Percentiles rank a stretch among this genome's conserved stretches.
phyloP scores from a whole-genome alignment of 2,888 invertebrate genomes.

The Ctenicera cuprea region DNA sequence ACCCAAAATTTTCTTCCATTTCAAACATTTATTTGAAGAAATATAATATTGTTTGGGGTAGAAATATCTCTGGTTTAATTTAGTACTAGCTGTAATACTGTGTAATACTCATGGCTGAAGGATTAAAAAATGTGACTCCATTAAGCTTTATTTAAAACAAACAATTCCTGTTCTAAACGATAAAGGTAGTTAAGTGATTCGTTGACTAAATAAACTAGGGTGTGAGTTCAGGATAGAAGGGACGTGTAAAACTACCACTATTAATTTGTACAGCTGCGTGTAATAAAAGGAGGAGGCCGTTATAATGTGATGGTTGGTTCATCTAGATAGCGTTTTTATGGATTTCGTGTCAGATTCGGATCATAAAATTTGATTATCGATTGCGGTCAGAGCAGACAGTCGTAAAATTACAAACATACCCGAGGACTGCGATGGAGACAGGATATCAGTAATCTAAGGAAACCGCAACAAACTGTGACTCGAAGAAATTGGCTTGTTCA shows the following conservation, averaged over 20 bases:
- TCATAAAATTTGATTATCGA: slow-evolving; percentile 61
- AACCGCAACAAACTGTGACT: slow-evolving; percentile 59
- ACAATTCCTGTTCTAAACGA: too few relatives aligned
- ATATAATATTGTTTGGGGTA: too few relatives aligned
- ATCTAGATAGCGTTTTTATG: slow-evolving; percentile 31
- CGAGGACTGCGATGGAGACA: slow-evolving; percentile 58
- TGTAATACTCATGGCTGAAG: too few relatives aligned
- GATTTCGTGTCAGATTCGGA: slow-evolving; percentile 32
- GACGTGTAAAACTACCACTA: slow-evolving; percentile 24
- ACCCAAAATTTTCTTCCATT: too few relatives aligned
- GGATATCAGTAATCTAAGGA: slow-evolving; percentile 63
- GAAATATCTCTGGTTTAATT: too few relatives aligned
- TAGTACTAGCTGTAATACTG: too few relatives aligned
- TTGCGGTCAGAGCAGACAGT: slow-evolving; percentile 61
- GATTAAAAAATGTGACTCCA: too few relatives aligned
- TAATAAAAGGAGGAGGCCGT: slow-evolving; percentile 13
- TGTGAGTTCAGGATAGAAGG: slow-evolving; percentile 5
- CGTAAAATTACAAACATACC: slow-evolving; percentile 61
- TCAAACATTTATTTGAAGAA: too few relatives aligned
- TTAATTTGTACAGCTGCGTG: slow-evolving; percentile 33
- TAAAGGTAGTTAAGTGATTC: too few relatives aligned
- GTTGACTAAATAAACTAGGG: background rate
- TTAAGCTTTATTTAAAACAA: too few relatives aligned
- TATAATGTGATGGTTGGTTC: slow-evolving; percentile 18
- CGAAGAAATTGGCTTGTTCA: slow-evolving; percentile 35